Evolutionary conservation across 2,888 invertebrate species (phyloP).

Genomic region (Callinectes sapidus): DNA sequence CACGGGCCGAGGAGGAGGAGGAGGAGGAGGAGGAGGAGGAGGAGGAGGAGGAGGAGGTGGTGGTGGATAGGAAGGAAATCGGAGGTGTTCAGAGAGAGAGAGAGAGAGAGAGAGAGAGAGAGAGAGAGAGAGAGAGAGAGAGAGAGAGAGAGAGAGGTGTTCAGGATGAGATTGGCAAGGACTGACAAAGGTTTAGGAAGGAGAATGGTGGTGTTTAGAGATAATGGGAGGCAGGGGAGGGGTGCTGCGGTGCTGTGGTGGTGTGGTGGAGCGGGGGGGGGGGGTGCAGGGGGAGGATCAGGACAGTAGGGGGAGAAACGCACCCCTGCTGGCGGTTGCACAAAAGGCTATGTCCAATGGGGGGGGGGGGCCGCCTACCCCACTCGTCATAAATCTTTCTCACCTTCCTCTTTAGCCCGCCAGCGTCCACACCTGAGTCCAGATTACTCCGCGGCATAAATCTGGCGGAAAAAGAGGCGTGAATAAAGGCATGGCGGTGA

Average conservation of each 20-base stretch:
- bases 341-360: background rate
- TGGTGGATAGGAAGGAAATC: background rate
- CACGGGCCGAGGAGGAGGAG: background rate
- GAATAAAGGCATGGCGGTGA: background rate
- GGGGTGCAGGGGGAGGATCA: background rate
- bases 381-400: slow-evolving; percentile 36
- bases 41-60: background rate
- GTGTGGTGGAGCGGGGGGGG: background rate
- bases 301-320: background rate
- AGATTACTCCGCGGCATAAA: slow-evolving; percentile 37
- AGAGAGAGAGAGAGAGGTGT: background rate
- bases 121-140: too few species aligned
- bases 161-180: background rate
- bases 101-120: too few species aligned
- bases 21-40: too few species aligned
- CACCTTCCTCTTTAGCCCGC: slow-evolving; percentile 25
- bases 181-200: background rate
- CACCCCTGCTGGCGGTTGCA: background rate
- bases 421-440: slow-evolving; percentile 24
- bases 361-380: background rate
- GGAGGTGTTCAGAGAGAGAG: background rate
- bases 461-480: slow-evolving; percentile 16
- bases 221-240: background rate
- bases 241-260: background rate
- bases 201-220: background rate